Base-by-base conservation (phyloP, 2,797 vertebrate genomes). In the Leucoraja ocellata region DNA sequence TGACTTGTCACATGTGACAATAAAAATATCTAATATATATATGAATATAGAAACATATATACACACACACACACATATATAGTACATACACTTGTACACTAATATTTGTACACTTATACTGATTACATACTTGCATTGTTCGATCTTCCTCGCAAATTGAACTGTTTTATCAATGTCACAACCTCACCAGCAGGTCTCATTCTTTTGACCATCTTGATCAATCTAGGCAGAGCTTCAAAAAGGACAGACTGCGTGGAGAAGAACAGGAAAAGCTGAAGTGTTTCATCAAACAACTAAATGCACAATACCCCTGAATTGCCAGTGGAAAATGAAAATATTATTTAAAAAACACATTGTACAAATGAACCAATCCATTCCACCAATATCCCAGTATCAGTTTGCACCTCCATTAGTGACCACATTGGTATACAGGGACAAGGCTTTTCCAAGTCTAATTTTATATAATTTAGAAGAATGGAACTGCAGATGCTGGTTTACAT, bases 101-200 rank as follows among this genome's bases (percentile, higher is more conserved):
- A 4, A 54, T 54, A 54, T 54, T 54, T 54, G 23, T 23, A 21
- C 6, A 36, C 4, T 25, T 25, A 7, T 54, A 39, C 10, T 46
- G 9, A 54, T 74, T 14, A 74, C 90, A 76, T 92, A 92, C 90
- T 28, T 76, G 90, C 54, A 74, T 74, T 73, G 36, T 74, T 92
- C 2, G 68, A 92, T 54, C 23, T 74, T 39, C 18, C 36, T 73
- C 1, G 90, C 28, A 92, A 16, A 18, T 92, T 46, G 39, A 92
- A 71, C 46, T 92, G 90, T 25, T 14, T 58, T 21, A 92, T 74
- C 4, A 92, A 92, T 14, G 76, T n/a, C 71, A 92, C 23, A 2
- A 74, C 23, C 0, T 92, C 90, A 16, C 39, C 6, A 0, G 68
- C 68, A 0, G 68, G 36, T 76, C 71, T 73, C 10, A 25, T 16